These are phyloP conservation scores for Hydrotaea diabolus DNA, from an alignment of 2,888 invertebrate species.

Conservation along the genomic window DNA sequence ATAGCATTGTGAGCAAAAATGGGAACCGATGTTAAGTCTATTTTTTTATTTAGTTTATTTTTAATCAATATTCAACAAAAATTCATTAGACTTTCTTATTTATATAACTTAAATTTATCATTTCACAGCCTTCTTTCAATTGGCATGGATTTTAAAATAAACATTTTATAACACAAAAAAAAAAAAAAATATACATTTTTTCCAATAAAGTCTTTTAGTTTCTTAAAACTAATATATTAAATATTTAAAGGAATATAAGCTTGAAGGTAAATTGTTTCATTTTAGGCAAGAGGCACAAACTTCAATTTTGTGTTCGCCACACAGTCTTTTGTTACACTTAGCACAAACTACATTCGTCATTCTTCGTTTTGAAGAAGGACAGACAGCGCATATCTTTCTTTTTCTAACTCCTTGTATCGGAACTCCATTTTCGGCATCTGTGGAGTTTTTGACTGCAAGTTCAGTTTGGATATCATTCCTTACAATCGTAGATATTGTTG, in stretches of 20 bases:
- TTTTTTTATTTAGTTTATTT: too few relatives aligned
- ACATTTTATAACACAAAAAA: conserved; percentile 8
- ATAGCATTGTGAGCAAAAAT: too few relatives aligned
- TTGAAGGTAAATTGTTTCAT: conserved; percentile 22
- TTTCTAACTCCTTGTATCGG: conserved; percentile 25
- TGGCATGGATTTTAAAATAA: conserved; percentile 11
- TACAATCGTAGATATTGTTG: conserved; percentile 24
- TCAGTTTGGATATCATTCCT: conserved; percentile 5
- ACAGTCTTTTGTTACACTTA: conserved; percentile 52
- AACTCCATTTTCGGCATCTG: conserved; percentile 10
- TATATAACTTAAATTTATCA: too few relatives aligned
- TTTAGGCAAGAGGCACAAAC: conserved; percentile 50
- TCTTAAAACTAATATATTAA: background rate
- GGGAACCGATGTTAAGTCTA: too few relatives aligned
- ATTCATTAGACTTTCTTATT: too few relatives aligned
- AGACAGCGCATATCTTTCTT: conserved; percentile 45
- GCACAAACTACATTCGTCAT: conserved; percentile 50
- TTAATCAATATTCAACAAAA: too few relatives aligned
- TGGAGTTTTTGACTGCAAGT: conserved; percentile 11
- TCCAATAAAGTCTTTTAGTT: conserved; percentile 1
- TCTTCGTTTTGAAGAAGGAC: conserved; percentile 31
- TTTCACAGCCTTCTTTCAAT: too few relatives aligned
- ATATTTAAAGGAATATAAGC: background rate
- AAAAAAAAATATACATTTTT: background rate
- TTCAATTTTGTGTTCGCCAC: conserved; percentile 53